Evolutionary conservation across 2,113 vertebrate species (phyloP).

Genomic region (Sylvia atricapilla): DNA sequence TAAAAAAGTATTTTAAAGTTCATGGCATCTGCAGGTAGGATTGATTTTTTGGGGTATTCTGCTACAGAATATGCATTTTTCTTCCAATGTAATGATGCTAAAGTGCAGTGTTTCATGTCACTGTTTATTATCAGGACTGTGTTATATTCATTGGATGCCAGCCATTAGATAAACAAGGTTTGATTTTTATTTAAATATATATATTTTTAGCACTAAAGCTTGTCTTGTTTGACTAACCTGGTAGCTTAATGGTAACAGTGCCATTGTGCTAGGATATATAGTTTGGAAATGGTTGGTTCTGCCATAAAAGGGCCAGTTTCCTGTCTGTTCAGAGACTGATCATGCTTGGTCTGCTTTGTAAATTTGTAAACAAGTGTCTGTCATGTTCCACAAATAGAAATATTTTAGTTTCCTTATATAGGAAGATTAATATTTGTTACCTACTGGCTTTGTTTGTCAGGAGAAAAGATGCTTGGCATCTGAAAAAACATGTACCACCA

Average conservation of each 20-base stretch:
- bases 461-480: background rate
- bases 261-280: background rate
- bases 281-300: background rate
- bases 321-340: background rate
- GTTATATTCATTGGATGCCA: conserved; percentile 40
- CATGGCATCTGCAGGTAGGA: background rate
- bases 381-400: background rate
- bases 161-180: conserved; percentile 50
- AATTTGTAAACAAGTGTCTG: background rate
- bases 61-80: background rate
- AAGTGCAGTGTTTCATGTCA: conserved; percentile 40
- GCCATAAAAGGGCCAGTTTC: background rate
- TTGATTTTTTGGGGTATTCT: background rate
- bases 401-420: background rate
- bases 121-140: conserved; percentile 48
- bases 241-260: background rate
- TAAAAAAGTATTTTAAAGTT: background rate
- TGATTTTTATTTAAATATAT: conserved; percentile 21
- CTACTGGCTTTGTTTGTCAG: background rate
- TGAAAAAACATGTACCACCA: background rate
- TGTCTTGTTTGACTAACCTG: conserved; percentile 30
- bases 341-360: background rate
- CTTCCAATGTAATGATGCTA: background rate
- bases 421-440: background rate
- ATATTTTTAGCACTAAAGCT: conserved; percentile 36